These are phyloP conservation scores for Sycophila texana DNA, from an alignment of 2,888 invertebrate genomes.

Conservation along the genomic window DNA sequence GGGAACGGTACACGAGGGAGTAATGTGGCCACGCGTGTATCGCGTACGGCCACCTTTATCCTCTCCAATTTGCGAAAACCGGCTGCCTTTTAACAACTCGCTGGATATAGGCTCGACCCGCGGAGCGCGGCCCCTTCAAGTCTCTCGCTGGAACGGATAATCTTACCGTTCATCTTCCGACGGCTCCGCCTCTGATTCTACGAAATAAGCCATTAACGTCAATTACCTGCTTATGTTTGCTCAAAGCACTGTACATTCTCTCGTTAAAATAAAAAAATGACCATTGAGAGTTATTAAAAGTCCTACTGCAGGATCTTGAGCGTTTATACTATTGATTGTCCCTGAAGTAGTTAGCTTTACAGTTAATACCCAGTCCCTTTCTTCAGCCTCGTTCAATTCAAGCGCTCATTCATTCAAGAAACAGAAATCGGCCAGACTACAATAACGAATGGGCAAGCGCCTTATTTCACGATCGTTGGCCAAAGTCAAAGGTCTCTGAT, in stretches of 20 bases:
- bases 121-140: background rate
- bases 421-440: background rate
- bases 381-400: too few species aligned
- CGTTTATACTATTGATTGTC: background rate
- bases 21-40: conserved; percentile 8
- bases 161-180: too few species aligned
- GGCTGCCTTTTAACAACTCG: conserved; percentile 20
- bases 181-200: too few species aligned
- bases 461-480: conserved; percentile 48
- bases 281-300: too few species aligned
- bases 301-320: too few species aligned
- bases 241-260: too few species aligned
- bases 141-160: too few species aligned
- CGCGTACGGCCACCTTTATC: background rate
- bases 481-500: conserved; percentile 50
- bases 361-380: too few species aligned
- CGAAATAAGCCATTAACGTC: too few species aligned
- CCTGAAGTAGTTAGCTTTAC: background rate
- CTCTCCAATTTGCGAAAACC: conserved; percentile 25
- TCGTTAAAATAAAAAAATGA: too few species aligned
- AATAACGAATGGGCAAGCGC: conserved; percentile 6
- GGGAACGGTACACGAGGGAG: conserved; percentile 48
- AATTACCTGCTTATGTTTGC: too few species aligned
- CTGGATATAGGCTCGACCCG: background rate
- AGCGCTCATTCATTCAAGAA: background rate